Base-by-base conservation (phyloP, 2,888 invertebrate genomes). In the Lymantria dispar region DNA sequence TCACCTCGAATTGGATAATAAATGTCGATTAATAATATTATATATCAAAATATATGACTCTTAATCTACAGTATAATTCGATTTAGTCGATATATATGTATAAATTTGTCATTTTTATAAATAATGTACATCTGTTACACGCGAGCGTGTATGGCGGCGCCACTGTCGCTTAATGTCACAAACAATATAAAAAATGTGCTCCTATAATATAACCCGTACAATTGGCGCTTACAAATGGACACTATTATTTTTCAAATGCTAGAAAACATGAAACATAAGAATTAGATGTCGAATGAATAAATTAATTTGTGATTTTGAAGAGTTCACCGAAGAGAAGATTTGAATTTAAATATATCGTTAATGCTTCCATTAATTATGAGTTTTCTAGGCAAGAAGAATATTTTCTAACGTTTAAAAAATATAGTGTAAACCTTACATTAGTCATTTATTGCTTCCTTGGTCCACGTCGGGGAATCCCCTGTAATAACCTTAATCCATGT, bases 31-130 rank as follows among this genome's bases (percentile, higher is more conserved):
- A 33, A 33, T 51, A 46, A 55, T 52, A 60, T 22, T 58, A 59
- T 47, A 63, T 70, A 70, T 64, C 61, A 68, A 70, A 70, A 70
- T 66, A 64, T 52, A 52, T 57, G 54, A 55, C 44, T 45, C 59
- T 57, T 58, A 54, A 0, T 10, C 45, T 56, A 66, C 33, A 58
- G 50, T 57, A 67, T 58, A 54, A 48, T 50, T 59, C 11, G 12
- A 38, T 38, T 38, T 38, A 33, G 38, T 38, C 7, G 8, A 1
- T 33, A 59, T 29, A 55, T 62, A 59, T 29, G 54, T 62, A 60
- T 61, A 67, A 62, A 68, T 59, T 63, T 62, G 62, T 61, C 55
- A 68, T 63, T 59, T 62, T 64, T 62, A 65, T 64, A 60, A 60
- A 66, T 61, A 62, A 62, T 56, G 54, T 66, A 60, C 60, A 60